Base-by-base conservation (phyloP, 2,888 invertebrate genomes). In the Eutolmus rufibarbis region DNA sequence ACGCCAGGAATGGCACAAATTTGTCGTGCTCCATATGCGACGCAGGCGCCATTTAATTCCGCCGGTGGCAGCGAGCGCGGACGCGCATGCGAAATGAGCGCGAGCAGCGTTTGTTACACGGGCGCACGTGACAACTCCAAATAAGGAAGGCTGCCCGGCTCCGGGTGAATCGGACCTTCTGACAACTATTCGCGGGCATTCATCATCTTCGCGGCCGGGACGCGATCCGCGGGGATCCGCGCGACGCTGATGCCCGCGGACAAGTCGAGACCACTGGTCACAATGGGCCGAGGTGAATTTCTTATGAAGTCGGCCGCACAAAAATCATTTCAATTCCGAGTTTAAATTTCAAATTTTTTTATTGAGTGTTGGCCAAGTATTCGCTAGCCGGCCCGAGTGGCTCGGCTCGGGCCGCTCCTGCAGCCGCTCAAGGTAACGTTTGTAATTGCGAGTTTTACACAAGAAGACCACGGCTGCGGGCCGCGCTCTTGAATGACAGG, bases 381-480 rank as follows among this genome's bases (percentile, higher is more conserved):
- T 74, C 85, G 34, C 74, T 74, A 46, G 31, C 85, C 37, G 74
- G 43, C 51, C 74, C 34, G 46, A 74, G 46, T 74, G 74, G 74
- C 14, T 85, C 74, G 74, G 14, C 7, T 43, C 40, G 28, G 43
- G 74, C 28, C 34, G 40, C 74, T 51, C 14, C 85, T 74, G 85
- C 43, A 43, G 74, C 34, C 85, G 37, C 46, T 85, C 85, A 85
- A 85, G 85, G 74, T 85, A 85, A 85, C 85, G 74, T 74, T 85
- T 85, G 85, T 85, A 85, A 85, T 85, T 85, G 85, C 85, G 74
- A 84, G 84, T 84, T 84, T 84, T 85, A 85, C 85, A 85, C 85
- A 85, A 74, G 85, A 74, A 19, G 74, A 43, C 66, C 40, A 84
- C 28, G 56, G 56, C 81, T 43, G 43, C 51, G 28, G 66, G 82